Evolutionary conservation across 2,113 vertebrate species (phyloP).

Genomic region (Phyllopteryx taeniolatus): DNA sequence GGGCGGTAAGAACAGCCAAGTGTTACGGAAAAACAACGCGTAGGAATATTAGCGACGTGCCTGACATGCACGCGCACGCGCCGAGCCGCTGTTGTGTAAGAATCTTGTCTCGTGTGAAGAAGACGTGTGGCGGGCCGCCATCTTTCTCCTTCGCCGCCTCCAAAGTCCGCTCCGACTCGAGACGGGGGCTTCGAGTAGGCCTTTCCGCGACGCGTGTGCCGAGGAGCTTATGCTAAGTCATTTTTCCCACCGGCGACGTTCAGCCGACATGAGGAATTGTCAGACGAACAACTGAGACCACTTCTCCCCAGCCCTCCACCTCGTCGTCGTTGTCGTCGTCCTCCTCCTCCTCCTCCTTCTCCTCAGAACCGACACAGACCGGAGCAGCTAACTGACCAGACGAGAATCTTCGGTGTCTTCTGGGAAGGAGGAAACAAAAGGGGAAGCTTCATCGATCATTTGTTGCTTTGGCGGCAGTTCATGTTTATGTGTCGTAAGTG

Average conservation of each 20-base stretch:
- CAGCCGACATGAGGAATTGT: conserved; percentile 52
- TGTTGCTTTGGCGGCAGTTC: conserved; percentile 22
- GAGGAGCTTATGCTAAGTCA: conserved; percentile 17
- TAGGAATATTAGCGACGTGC: background rate
- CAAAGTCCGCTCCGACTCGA: conserved; percentile 63
- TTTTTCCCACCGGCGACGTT: conserved; percentile 4
- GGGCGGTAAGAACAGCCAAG: conserved; percentile 43
- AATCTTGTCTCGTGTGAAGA: conserved; percentile 60
- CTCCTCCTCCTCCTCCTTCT: conserved; percentile 36
- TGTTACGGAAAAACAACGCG: background rate
- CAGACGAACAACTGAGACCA: conserved; percentile 42
- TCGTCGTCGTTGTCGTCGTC: background rate
- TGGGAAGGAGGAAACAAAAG: conserved; percentile 73
- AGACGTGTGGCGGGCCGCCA: conserved; percentile 80
- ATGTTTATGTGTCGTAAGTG: conserved; percentile 19
- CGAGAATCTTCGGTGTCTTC: conserved; percentile 48
- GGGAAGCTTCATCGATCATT: conserved; percentile 67
- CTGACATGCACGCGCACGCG: conserved; percentile 44
- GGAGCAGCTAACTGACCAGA: conserved; percentile 50
- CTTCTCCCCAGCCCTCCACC: conserved; percentile 41
- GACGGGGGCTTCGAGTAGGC: conserved; percentile 41
- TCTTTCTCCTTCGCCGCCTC: conserved; percentile 67
- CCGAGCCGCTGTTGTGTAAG: conserved; percentile 34
- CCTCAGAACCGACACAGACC: conserved; percentile 51
- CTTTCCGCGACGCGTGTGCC: conserved; percentile 47